Evolutionary conservation across 2,113 vertebrate genomes (phyloP), one percentile per base, ranked within the genome.

Genomic region (Spermophilus dauricus): DNA sequence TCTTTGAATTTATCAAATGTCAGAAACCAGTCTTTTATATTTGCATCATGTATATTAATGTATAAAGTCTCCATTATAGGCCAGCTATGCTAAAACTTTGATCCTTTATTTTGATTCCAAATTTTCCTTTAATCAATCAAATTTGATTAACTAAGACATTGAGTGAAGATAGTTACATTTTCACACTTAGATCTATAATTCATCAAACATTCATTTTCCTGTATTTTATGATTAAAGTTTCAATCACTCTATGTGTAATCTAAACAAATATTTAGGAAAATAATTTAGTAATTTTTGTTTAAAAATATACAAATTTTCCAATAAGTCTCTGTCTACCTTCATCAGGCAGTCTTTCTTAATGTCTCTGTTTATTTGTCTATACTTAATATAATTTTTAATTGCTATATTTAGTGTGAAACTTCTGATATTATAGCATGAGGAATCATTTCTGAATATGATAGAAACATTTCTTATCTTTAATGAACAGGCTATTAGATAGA

Each of bases 401-500:
- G 20, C 7, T 56, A 24, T 48, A 73, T 39, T 72, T 58, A 78
- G 48, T 63, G 32, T 58, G 22, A 87, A 48, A 1, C 13, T 65
- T 34, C 30, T 77, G 10, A 48, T 32, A 18, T 48, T 20, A 17
- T 9, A 69, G 4, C 8, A 6, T 86, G 30, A 58, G 17, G 2
- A 91, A 70, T 4, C 5, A n/a, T 9, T 85, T 4, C 32, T 76
- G 1, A 9, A 81, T 86, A 18, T 86, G 2, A 51, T 18, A n/a
- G 1, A 4, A 63, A 12, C n/a, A 1, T 2, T 28, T 42, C 22
- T 42, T 4, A 18, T 2, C 9, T 0, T 18, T 81, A 30, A 48
- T 48, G 16, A n/a, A 8, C 9, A 42, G 5, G 34, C 39, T 65
- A 69, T n/a, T 13, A 76, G 11, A 51, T 42, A n/a, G 12, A 32